Base-by-base conservation (phyloP, 2,888 invertebrate genomes). In the Andrena praecox region DNA sequence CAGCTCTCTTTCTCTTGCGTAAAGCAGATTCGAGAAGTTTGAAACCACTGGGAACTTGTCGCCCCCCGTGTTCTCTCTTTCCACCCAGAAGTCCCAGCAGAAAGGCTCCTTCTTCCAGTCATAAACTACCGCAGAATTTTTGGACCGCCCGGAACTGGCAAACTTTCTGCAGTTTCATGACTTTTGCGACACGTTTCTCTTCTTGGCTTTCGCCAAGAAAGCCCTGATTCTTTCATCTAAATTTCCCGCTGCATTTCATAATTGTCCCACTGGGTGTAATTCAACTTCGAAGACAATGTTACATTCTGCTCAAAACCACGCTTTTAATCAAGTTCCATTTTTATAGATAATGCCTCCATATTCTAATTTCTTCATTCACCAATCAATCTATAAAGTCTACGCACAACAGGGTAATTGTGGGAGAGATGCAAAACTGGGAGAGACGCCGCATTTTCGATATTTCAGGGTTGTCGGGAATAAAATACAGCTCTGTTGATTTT, bases 1-100 rank as follows among this genome's bases (percentile, higher is more conserved):
- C 24, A 27, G 8, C 56, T 20, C 24, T 20, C 56, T 56, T 10
- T 27, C 56, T 1, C 24, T 12, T 27, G 12, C 24, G 24, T 29
- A 12, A 64, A 29, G 7, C 20, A 35, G 20, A 56, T 56, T n/a
- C 16, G 20, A 29, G 29, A 73, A 73, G 64, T 66, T 74, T 48
- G 24, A 5, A 59, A 12, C 12, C 35, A 29, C 69, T 7, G 6
- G n/a, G 24, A 48, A 33, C 42, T 63, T 6, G 24, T 20, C 29
- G 24, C 0, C 24, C 12, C 42, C 7, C 20, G 12, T 16, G 12
- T 3, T 69, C 35, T 10, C 33, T 4, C 42, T 20, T 29, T 48
- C 33, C 72, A 12, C 20, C n/a, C 24, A 35, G 16, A 24, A 20
- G 27, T 29, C 33, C 16, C 33, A 12, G 50, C 52, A 12, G 4